These are phyloP conservation scores for Ardeotis arabs DNA, from an alignment of 2,113 vertebrate genomes.

Conservation along the genomic window DNA sequence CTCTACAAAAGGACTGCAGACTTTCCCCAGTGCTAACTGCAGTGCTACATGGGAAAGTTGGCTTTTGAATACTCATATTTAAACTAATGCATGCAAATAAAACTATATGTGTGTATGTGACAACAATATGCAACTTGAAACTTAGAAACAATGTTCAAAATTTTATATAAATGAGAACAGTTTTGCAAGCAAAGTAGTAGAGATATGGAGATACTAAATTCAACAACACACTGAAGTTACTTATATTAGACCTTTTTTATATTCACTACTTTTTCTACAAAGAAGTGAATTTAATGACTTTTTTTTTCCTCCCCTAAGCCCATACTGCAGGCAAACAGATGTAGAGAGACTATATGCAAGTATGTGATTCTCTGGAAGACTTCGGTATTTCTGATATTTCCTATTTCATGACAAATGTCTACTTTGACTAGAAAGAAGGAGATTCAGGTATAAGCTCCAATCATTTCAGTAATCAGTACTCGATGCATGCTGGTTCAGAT, in stretches of 20 bases:
- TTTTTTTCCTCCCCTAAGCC: not conserved
- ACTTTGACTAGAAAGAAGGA: conserved; percentile 7
- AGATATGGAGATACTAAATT: not conserved
- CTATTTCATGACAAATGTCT: conserved; percentile 40
- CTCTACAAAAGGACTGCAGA: not conserved
- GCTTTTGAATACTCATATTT: not conserved
- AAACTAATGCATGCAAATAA: not conserved
- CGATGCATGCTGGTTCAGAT: conserved; percentile 39
- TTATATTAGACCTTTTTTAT: not conserved
- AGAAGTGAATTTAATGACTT: not conserved
- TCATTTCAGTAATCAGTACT: conserved; percentile 59
- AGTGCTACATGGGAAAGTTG: not conserved
- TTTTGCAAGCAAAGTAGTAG: not conserved
- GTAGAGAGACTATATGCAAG: not conserved
- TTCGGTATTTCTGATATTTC: conserved; percentile 41
- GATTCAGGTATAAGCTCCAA: conserved; percentile 25
- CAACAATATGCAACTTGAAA: not conserved
- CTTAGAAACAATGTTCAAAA: not conserved
- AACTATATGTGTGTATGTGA: not conserved
- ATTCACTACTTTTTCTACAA: not conserved
- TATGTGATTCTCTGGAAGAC: conserved; percentile 33
- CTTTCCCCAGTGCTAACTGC: not conserved
- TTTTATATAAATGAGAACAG: not conserved
- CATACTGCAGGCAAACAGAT: not conserved
- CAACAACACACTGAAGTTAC: not conserved